phyloP scores from a whole-genome alignment of 2,113 vertebrate genomes.

The Microtus richardsoni region DNA sequence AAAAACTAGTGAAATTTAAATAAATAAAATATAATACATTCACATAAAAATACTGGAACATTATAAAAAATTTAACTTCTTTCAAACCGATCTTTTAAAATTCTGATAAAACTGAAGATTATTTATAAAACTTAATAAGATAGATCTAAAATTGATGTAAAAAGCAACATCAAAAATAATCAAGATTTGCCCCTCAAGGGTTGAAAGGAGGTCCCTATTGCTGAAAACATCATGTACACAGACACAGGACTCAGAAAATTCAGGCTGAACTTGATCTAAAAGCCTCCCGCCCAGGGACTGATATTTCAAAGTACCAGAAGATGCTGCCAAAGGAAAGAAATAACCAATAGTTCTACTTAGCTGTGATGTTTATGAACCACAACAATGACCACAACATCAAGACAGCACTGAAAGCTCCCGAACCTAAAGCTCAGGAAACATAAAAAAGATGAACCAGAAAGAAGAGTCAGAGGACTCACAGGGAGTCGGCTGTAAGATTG shows the following conservation, averaged over 20 bases:
- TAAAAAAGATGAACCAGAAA: not conserved
- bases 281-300: not conserved
- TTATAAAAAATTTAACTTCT: constrained; percentile 12
- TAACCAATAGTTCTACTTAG: not conserved
- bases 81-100: not conserved
- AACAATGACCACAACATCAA: not conserved
- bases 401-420: not conserved
- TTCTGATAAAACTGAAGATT: not conserved
- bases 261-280: not conserved
- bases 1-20: not conserved
- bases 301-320: not conserved
- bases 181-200: not conserved
- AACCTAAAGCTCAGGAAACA: not conserved
- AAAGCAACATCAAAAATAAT: not conserved
- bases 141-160: not conserved
- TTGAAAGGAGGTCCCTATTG: not conserved
- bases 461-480: not conserved
- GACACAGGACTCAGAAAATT: not conserved
- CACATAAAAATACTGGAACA: not conserved
- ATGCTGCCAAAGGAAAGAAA: not conserved
- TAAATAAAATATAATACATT: not conserved
- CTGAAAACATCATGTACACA: not conserved
- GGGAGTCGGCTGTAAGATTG: not conserved
- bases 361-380: not conserved
- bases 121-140: constrained; percentile 11